Evolutionary conservation across 2,113 vertebrate genomes (phyloP).

Genomic region (Symphodus melops): DNA sequence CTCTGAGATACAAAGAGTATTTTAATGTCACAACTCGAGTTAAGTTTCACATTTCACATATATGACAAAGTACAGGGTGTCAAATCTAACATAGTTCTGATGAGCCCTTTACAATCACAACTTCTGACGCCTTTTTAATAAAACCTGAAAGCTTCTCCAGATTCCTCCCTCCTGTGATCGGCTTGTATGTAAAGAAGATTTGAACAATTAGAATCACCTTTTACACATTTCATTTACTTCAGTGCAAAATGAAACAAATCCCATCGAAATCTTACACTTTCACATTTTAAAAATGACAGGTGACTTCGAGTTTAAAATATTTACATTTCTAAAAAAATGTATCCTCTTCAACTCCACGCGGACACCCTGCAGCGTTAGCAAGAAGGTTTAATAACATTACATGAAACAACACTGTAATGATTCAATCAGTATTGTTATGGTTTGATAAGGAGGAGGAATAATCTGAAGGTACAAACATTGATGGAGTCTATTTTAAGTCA

Average conservation of each 20-base stretch:
- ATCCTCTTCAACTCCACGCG: not conserved
- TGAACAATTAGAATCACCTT: not conserved
- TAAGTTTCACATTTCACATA: constrained; percentile 25
- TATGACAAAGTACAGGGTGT: constrained; percentile 7
- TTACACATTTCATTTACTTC: not conserved
- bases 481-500: constrained; percentile 5
- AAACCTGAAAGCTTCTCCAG: not conserved
- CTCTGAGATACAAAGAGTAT: not conserved
- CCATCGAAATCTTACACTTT: not conserved
- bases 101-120: not conserved
- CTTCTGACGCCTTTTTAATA: not conserved
- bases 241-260: not conserved
- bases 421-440: not conserved
- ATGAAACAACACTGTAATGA: not conserved
- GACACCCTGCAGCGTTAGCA: not conserved
- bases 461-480: not conserved
- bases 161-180: not conserved
- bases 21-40: constrained; percentile 31
- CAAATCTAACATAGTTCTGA: not conserved
- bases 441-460: not conserved
- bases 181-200: too few species aligned
- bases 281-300: not conserved
- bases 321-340: not conserved
- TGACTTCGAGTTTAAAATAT: not conserved
- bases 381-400: not conserved